These are phyloP conservation scores for Hyposmocoma kahamanoa DNA, from an alignment of 1,140 invertebrate genomes.

Conservation along the genomic window DNA sequence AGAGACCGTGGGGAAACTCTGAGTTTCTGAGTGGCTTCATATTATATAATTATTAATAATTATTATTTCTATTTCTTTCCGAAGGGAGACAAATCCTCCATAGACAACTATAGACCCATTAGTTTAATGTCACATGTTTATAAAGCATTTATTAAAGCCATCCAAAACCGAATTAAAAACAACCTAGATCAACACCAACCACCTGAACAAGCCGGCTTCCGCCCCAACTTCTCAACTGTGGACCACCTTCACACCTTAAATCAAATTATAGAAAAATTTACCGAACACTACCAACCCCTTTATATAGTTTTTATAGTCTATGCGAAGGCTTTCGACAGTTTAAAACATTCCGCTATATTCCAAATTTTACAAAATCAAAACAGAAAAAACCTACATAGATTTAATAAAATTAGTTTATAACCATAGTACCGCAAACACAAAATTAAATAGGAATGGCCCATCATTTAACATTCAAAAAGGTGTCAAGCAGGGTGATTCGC, in stretches of 20 bases:
- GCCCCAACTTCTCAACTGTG: not conserved
- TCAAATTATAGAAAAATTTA: conserved; percentile 17
- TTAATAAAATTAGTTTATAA: conserved; percentile 13
- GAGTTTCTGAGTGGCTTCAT: too few species aligned
- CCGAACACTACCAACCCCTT: conserved; percentile 16
- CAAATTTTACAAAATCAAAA: conserved; percentile 7
- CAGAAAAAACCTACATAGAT: conserved; percentile 10
- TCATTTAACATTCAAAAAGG: conserved; percentile 33
- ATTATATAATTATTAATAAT: too few species aligned
- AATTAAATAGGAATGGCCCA: conserved; percentile 16
- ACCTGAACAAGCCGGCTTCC: not conserved
- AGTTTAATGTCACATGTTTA: not conserved
- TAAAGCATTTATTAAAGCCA: conserved; percentile 3
- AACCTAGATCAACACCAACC: not conserved
- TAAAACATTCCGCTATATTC: conserved; percentile 11
- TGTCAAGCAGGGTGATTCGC: conserved; percentile 28
- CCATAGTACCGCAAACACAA: conserved; percentile 7
- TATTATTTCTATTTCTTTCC: too few species aligned
- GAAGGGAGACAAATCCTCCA: not conserved
- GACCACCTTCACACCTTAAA: not conserved
- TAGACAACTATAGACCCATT: not conserved
- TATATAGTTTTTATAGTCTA: conserved; percentile 18
- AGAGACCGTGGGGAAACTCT: too few species aligned
- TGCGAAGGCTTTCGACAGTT: conserved; percentile 17
- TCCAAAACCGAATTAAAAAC: not conserved